Base-by-base conservation (phyloP, 2,888 invertebrate genomes). In the Tholera decimalis region DNA sequence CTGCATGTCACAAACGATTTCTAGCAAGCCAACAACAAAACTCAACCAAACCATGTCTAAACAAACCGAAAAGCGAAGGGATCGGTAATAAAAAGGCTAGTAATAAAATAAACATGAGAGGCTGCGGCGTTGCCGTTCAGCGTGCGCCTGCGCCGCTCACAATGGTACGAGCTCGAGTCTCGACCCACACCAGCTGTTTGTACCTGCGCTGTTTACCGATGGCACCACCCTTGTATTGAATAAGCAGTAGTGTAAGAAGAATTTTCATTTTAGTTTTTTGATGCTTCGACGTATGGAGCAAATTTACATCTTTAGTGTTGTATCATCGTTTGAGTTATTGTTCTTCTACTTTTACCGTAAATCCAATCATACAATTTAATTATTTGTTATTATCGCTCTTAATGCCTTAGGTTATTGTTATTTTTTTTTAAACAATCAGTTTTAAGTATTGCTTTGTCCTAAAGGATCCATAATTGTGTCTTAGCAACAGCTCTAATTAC, bases 41-140 rank as follows among this genome's bases (percentile, higher is more conserved):
- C 70, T 60, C 57, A 74, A 70, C 53, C 60, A 65, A 74, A 74
- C 49, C 73, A 65, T 70, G 65, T 74, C 74, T 70, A 74, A 74
- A 70, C 74, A 74, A 74, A 74, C 70, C 50, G 35, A 74, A 75
- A 75, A 62, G 59, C 75, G 49, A 73, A 73, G 68, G 78, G 64
- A 66, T 78, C 68, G 39, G 64, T 44, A 65, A 63, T 60, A 77
- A 79, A 79, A 74, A 74, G 58, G 62, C 67, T 63, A 77, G 72
- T 68, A 79, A 79, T 75, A 74, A 80, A 80, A 80, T 79, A 80
- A 80, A 80, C 80, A 80, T 73, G 73, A 76, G 79, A 53, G 64
- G 62, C 62, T 63, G 64, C 92, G 90, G 86, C 87, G 92, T 93
- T 93, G 93, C 91, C 92, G 90, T 86, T 91, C 91, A 85, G 88